phyloP scores from a whole-genome alignment of 2,888 invertebrate genomes.

The Thyatira batis region DNA sequence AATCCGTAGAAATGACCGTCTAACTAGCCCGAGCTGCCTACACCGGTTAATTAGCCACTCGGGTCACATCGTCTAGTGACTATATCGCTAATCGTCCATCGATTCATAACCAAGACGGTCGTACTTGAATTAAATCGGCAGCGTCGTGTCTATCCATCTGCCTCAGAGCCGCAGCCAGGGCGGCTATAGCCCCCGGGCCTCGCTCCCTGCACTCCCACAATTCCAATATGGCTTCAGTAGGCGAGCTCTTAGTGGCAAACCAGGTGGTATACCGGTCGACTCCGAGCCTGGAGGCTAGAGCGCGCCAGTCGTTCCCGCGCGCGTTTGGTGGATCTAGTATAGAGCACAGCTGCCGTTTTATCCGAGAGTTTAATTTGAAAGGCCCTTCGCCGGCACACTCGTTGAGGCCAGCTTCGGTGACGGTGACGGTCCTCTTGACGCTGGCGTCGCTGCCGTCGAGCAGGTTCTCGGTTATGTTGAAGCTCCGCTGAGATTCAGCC shows the following conservation, averaged over 20 bases:
- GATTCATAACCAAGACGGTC: constrained; percentile 78
- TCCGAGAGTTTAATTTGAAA: constrained; percentile 82
- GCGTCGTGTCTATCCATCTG: constrained; percentile 76
- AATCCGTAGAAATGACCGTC: too few relatives aligned
- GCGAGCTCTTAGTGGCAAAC: constrained; percentile 98
- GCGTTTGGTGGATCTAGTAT: constrained; percentile 96
- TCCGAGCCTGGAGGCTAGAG: constrained; percentile 95
- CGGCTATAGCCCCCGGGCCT: constrained; percentile 90
- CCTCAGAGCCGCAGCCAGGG: constrained; percentile 81
- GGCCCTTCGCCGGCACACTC: constrained; percentile 83
- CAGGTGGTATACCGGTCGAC: constrained; percentile 98
- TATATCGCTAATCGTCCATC: constrained; percentile 26
- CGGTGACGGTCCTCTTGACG: constrained; percentile 78
- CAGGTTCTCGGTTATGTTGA: constrained; percentile 78
- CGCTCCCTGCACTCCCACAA: constrained; percentile 97
- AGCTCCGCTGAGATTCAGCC: constrained; percentile 72
- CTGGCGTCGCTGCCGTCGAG: constrained; percentile 72
- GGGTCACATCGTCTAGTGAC: constrained; percentile 17
- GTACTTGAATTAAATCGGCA: constrained; percentile 69
- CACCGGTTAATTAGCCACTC: too few relatives aligned
- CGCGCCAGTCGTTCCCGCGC: constrained; percentile 97
- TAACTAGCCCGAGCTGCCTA: too few relatives aligned
- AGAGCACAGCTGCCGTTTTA: constrained; percentile 79
- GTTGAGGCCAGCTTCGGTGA: constrained; percentile 83
- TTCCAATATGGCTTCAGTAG: constrained; percentile 97